Evolutionary conservation across 2,888 invertebrate species (phyloP), one percentile per base, ranked within the genome.

Genomic region (Drosophila macrospina): DNA sequence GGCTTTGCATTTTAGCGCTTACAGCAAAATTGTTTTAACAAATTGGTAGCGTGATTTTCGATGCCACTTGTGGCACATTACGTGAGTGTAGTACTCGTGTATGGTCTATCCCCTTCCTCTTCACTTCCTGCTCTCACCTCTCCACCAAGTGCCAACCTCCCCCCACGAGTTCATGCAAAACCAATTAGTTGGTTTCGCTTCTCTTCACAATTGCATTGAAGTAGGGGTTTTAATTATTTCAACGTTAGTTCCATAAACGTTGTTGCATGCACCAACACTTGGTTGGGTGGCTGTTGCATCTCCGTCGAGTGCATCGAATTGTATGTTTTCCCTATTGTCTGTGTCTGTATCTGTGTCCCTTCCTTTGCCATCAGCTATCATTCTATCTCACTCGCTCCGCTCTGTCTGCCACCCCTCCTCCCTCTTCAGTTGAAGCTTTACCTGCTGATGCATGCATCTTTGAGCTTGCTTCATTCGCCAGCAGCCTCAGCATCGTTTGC

Each of bases 101-200:
- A 44, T 36, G 41, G 10, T 13, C 55, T 66, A 48, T 66, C 41
- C 48, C 51, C 39, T 13, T 13, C 26, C 37, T 52, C 37, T 52
- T 39, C 37, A 30, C 24, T 15, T 15, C n/a, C 7, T 28, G 2
- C 7, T 16, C 32, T 2, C 7, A 20, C 1, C 7, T 16, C 32
- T 2, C n/a, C 13, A 16, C 13, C 8, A 11, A 28, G 28, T 15
- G 26, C 34, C 16, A 10, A n/a, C 20, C 13, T 15, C 24, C 13
- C 69, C 50, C 47, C 32, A 71, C 44, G 59, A 86, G 82, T 80
- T 86, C 89, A 89, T 89, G 85, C 89, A 89, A 87, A 85, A 87
- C 89, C 85, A 89, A 86, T 86, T 89, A 86, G 88, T 71, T 82
- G 70, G 87, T 80, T 70, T 86, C 80, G 80, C 83, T 78, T 80